phyloP scores from a whole-genome alignment of 2,797 vertebrate genomes.

The Characodon lateralis region DNA sequence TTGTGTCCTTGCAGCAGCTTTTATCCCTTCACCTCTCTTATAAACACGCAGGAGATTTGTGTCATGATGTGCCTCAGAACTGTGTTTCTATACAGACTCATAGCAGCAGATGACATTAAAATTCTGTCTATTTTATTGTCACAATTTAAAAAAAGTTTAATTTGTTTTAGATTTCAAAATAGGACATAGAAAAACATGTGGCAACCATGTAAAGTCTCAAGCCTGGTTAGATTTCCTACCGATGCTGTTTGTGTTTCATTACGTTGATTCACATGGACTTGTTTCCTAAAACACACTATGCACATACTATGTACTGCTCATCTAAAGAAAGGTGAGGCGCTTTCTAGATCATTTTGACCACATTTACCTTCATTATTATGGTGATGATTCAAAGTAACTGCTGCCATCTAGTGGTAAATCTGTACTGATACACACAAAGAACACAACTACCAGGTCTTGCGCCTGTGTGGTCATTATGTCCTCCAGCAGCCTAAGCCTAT shows the following conservation, averaged over 20 bases:
- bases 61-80: background rate
- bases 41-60: slow-evolving; percentile 40
- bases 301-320: background rate
- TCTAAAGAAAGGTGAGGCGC: background rate
- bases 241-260: background rate
- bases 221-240: background rate
- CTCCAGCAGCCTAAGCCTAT: no score
- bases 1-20: slow-evolving; percentile 38
- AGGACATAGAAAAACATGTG: background rate
- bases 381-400: slow-evolving; percentile 37
- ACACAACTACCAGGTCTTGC: background rate
- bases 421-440: slow-evolving; percentile 18
- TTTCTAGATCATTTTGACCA: background rate
- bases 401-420: slow-evolving; percentile 51
- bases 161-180: background rate
- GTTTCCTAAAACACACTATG: background rate
- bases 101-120: background rate
- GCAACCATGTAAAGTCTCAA: background rate
- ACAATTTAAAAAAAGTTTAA: background rate
- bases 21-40: slow-evolving; percentile 32
- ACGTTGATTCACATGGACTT: background rate
- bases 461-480: no score
- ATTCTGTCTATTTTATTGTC: background rate
- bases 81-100: slow-evolving; percentile 7
- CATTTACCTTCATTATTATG: slow-evolving; percentile 48